Evolutionary conservation across 1,140 invertebrate species (phyloP).

Genomic region (Rhyacophila brunnea): DNA sequence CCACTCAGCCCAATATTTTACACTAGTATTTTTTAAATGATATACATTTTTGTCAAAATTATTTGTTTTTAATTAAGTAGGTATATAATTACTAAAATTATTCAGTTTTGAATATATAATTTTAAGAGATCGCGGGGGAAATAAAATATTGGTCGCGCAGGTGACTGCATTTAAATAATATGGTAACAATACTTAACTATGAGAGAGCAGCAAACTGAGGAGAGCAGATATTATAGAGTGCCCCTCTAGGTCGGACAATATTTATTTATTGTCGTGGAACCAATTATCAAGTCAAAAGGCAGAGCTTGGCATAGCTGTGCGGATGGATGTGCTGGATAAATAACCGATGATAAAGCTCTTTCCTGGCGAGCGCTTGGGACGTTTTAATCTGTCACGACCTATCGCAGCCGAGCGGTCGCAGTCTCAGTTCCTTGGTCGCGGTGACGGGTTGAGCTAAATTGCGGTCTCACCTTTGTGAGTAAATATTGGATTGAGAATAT

Average conservation of each 20-base stretch:
- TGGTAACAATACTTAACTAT: too few relatives aligned
- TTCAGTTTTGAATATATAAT: too few relatives aligned
- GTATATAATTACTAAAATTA: too few relatives aligned
- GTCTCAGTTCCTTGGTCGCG: not conserved
- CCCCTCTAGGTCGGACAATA: not conserved
- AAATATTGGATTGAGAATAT: too few relatives aligned
- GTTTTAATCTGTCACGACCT: slow-evolving; percentile 27
- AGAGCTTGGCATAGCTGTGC: slow-evolving; percentile 1
- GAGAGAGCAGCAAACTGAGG: not conserved
- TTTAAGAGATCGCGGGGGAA: too few relatives aligned
- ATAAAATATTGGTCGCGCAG: too few relatives aligned
- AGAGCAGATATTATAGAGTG: not conserved
- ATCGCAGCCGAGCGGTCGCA: slow-evolving; percentile 10
- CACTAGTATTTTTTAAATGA: too few relatives aligned
- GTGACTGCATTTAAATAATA: too few relatives aligned
- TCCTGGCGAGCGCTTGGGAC: not conserved
- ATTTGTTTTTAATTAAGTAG: too few relatives aligned
- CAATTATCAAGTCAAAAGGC: slow-evolving; percentile 26
- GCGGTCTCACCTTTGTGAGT: not conserved
- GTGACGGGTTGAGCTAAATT: not conserved
- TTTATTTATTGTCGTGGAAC: slow-evolving; percentile 29
- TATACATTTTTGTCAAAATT: too few relatives aligned
- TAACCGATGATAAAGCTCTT: slow-evolving; percentile 16
- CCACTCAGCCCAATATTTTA: too few relatives aligned
- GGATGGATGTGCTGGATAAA: slow-evolving; percentile 21